Percentiles rank a stretch among this genome's conserved stretches.
These are phyloP conservation scores for Cephus cinctus DNA, from an alignment of 1,140 invertebrate genomes.

Conservation along the genomic window DNA sequence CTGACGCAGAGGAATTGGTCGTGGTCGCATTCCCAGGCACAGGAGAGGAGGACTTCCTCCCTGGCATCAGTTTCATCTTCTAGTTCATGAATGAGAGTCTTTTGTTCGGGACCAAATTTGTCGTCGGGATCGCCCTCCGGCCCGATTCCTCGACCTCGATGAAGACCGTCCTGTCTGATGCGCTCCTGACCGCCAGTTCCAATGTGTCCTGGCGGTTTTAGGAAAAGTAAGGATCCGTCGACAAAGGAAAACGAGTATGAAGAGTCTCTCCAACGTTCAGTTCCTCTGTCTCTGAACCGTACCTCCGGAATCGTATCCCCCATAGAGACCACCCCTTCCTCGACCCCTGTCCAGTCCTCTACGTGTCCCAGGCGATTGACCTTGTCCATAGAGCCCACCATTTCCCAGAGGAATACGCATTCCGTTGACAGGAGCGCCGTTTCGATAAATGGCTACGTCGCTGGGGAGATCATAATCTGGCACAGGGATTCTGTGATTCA, in stretches of 20 bases:
- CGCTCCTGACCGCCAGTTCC: constrained; percentile 22
- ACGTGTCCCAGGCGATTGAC: constrained; percentile 14
- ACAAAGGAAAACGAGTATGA: neutral
- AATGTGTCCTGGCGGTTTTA: constrained; percentile 3
- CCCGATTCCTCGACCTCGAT: constrained; percentile 27
- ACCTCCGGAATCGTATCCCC: constrained; percentile 28
- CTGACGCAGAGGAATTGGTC: constrained; percentile 59
- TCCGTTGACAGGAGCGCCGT: constrained; percentile 32
- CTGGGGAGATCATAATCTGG: constrained; percentile 25
- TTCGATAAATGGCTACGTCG: constrained; percentile 34
- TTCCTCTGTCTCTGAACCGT: no score
- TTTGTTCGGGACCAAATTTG: constrained; percentile 27
- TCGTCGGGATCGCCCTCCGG: constrained; percentile 22
- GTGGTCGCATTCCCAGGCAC: constrained; percentile 51
- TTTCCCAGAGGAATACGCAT: constrained; percentile 22
- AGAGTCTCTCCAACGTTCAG: no score
- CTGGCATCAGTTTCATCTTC: constrained; percentile 38
- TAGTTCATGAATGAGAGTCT: constrained; percentile 35
- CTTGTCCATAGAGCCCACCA: constrained; percentile 23
- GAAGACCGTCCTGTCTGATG: constrained; percentile 23
- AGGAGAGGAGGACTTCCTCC: constrained; percentile 29
- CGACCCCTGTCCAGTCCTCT: constrained; percentile 17
- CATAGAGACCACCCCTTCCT: constrained; percentile 26
- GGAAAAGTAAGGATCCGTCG: neutral
- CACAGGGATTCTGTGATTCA: constrained; percentile 23